phyloP scores from a whole-genome alignment of 2,888 invertebrate species.

The Alsophila aescularia region DNA sequence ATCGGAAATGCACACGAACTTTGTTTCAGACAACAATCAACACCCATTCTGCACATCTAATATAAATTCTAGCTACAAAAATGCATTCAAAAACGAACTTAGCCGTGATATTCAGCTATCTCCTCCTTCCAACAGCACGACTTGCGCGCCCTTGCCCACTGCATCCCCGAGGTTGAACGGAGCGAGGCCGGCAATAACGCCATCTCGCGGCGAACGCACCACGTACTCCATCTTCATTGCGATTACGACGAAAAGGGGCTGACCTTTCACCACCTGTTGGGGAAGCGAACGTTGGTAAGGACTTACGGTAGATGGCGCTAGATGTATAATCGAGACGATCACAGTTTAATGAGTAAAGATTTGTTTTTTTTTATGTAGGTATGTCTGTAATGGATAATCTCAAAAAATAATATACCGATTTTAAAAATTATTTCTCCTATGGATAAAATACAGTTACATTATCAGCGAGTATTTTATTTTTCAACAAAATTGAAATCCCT shows the following conservation, averaged over 20 bases:
- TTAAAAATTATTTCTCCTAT: too few species aligned
- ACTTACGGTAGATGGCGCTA: not conserved
- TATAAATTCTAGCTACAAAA: too few species aligned
- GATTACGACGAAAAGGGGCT: constrained; percentile 96
- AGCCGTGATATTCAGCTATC: constrained; percentile 42
- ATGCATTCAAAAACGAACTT: not conserved
- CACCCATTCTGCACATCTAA: too few species aligned
- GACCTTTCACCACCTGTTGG: constrained; percentile 90
- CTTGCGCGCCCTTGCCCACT: constrained; percentile 89
- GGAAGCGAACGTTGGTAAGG: not conserved
- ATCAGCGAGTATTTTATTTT: too few species aligned
- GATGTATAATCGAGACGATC: too few species aligned
- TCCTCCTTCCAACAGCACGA: constrained; percentile 84
- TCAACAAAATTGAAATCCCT: too few species aligned
- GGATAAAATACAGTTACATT: too few species aligned
- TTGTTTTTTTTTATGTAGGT: not conserved
- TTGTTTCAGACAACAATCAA: too few species aligned
- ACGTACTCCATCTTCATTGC: constrained; percentile 99
- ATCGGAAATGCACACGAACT: too few species aligned
- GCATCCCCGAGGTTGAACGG: constrained; percentile 91
- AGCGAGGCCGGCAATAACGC: constrained; percentile 88
- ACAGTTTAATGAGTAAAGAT: not conserved
- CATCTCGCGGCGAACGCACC: constrained; percentile 92
- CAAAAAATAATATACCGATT: too few species aligned
- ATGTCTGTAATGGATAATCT: too few species aligned